Conservation (phyloP, 37 sponge, comb jelly and placozoan species). For the Halisarca cf. caerulea region DNA sequence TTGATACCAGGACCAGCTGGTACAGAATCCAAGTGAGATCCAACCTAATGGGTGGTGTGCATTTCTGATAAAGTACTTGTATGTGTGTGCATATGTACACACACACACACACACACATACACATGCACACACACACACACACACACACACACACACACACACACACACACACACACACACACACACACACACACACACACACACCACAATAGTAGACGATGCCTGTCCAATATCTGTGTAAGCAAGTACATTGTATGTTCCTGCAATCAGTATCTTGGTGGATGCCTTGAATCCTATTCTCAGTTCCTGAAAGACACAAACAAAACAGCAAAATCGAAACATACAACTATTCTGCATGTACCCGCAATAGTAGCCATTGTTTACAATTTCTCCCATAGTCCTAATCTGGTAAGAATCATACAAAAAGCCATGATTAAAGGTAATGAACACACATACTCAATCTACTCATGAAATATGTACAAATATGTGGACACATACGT, state of each 20-base stretch:
- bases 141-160: too few species aligned
- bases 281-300: constrained; percentile 27
- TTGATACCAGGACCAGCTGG: constrained; percentile 87
- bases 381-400: too few species aligned
- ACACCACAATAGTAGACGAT: constrained; percentile 65
- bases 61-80: background rate
- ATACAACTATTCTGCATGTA: background rate
- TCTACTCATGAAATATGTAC: too few species aligned
- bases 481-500: too few species aligned
- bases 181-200: constrained; percentile 16
- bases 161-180: too few species aligned
- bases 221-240: constrained; percentile 36
- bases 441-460: too few species aligned
- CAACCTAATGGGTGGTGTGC: constrained; percentile 36
- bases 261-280: constrained; percentile 36
- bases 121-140: too few species aligned
- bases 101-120: too few species aligned
- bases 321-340: background rate
- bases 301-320: background rate
- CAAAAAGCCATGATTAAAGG: background rate
- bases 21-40: constrained; percentile 86
- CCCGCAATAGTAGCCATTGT: too few species aligned
- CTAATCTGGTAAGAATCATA: too few species aligned
- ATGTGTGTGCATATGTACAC: too few species aligned
- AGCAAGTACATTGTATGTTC: constrained; percentile 81